Percentiles rank a stretch among this genome's conserved stretches.
Evolutionary conservation across 2,888 invertebrate genomes (phyloP).

Genomic region (Trachelus troglodyta): DNA sequence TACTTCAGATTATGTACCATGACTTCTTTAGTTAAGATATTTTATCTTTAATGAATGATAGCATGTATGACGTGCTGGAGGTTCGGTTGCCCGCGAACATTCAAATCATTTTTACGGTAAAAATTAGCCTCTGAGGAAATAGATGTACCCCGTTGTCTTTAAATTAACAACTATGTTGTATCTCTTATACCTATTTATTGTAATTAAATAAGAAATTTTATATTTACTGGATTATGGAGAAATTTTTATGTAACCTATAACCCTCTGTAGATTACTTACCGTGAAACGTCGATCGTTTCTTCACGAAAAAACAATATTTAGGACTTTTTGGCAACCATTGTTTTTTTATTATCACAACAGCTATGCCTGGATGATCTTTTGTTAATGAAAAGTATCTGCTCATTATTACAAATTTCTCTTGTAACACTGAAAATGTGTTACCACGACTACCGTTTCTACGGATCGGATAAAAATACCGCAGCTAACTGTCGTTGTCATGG

Average conservation of each 20-base stretch:
- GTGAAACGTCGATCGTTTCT: not conserved
- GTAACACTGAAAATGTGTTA: not conserved
- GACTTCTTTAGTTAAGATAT: not conserved
- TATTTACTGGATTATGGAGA: not conserved
- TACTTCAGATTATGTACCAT: not conserved
- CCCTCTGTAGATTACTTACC: not conserved
- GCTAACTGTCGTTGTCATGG: not conserved
- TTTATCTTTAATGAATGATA: not conserved
- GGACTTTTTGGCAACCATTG: not conserved
- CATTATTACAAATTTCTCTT: not conserved
- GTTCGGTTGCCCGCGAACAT: not conserved
- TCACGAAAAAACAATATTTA: not conserved
- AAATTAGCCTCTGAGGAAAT: not conserved
- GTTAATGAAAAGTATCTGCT: not conserved
- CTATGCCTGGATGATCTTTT: not conserved
- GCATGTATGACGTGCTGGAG: not conserved
- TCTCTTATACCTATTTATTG: not conserved
- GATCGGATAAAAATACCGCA: not conserved
- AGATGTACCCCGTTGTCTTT: not conserved
- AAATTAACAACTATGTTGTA: not conserved
- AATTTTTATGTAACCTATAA: not conserved
- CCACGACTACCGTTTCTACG: not conserved
- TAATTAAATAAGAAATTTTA: not conserved
- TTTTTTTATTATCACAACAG: not conserved
- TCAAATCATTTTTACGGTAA: not conserved